Base-by-base conservation (phyloP, 2,888 invertebrate species). In the Homarus gammarus region DNA sequence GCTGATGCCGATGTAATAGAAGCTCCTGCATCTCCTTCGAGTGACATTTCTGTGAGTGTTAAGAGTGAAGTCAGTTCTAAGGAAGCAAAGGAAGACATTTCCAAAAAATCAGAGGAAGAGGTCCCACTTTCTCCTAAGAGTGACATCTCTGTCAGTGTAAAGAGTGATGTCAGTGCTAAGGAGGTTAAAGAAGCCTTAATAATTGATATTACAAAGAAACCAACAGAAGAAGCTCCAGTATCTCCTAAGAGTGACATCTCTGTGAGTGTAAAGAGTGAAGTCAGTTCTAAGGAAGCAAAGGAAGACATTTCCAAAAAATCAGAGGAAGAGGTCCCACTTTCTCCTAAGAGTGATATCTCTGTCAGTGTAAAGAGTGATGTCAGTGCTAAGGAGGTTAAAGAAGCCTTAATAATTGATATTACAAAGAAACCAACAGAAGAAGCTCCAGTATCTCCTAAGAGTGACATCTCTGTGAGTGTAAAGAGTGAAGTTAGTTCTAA, bases 261-360 rank as follows among this genome's bases (percentile, higher is more conserved):
- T 33, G 73, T 84, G n/a, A 87, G 87, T 79, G 72, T 33, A 18
- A 82, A 82, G 75, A 87, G 87, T 87, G 73, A 72, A 44, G 36
- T 36, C 22, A 12, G 6, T 10, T 0, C 0, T 31, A 31, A 31
- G 31, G 15, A 49, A 38, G 61, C 38, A 27, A n/a, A 36, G 3
- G 8, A 36, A 31, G 38, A 61, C 22, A n/a, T 56, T 27, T 27
- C 79, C 10, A 56, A 61, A 27, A 38, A 33, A n/a, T 27, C 12
- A 31, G 27, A 2, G 61, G 27, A 27, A 61, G 40, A 18, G 22
- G 44, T 31, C 10, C 61, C 38, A 31, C 44, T 64, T 12, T 61
- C 61, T 31, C 61, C 68, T 40, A 82, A 68, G 68, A 82, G 79
- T 61, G 79, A 81, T 6, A 38, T 44, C 22, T 10, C 8, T 33